Evolutionary conservation across 2,888 invertebrate species (phyloP).

Genomic region (Gisinianus flammeolus): DNA sequence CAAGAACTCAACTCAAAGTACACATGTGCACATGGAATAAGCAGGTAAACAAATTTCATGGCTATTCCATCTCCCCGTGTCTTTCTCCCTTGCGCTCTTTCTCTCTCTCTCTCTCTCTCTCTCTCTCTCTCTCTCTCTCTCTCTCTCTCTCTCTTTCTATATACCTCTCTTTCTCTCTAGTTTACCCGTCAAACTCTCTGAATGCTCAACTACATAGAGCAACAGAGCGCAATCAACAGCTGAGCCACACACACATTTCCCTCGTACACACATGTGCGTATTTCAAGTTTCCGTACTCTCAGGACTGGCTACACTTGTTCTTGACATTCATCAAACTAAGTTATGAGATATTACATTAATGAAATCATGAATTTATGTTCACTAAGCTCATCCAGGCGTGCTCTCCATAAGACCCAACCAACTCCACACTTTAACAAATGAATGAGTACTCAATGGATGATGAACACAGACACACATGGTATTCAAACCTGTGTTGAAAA

Average conservation of each 20-base stretch:
- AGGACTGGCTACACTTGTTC: neutral
- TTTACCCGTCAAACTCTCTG: too few species aligned
- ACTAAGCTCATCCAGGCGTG: neutral
- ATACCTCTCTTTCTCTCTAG: too few species aligned
- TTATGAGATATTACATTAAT: neutral
- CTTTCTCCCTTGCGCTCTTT: too few species aligned
- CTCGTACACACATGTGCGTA: neutral
- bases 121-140: too few species aligned
- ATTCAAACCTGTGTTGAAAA: neutral
- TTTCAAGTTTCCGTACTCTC: neutral
- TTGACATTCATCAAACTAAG: neutral
- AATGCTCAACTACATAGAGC: too few species aligned
- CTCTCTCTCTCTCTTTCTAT: too few species aligned
- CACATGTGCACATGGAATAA: neutral
- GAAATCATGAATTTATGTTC: slow-evolving; percentile 12
- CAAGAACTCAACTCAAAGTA: neutral
- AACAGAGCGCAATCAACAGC: neutral
- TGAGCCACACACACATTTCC: neutral
- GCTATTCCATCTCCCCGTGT: neutral
- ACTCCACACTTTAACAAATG: neutral
- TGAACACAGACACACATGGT: neutral
- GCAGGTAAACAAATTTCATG: neutral
- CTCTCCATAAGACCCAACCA: too few species aligned
- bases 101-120: too few species aligned
- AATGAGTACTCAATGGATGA: neutral